Percentiles rank a stretch among this genome's conserved stretches.
These are phyloP conservation scores for Lutjanus erythropterus DNA, from an alignment of 2,113 vertebrate species.

Conservation along the genomic window DNA sequence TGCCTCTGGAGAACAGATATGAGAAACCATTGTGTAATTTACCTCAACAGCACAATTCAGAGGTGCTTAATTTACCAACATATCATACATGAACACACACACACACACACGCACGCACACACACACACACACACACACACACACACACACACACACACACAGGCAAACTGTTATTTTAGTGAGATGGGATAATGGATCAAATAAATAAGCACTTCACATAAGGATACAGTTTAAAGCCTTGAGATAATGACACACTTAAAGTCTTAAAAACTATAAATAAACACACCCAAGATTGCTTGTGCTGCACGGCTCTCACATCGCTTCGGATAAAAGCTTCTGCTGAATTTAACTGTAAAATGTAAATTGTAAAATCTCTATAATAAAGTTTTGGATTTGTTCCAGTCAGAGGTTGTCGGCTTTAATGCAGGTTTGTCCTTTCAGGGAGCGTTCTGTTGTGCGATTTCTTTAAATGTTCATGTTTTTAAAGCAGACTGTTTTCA, in stretches of 20 bases:
- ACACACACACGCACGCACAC: slow-evolving; percentile 2
- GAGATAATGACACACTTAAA: not conserved
- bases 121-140: not conserved
- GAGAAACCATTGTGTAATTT: slow-evolving; percentile 70
- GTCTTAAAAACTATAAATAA: not conserved
- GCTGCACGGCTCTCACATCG: too few relatives aligned
- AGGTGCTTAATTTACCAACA: slow-evolving; percentile 45
- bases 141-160: slow-evolving; percentile 1
- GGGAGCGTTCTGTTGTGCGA: not conserved
- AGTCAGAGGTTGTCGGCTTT: not conserved
- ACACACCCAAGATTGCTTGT: not conserved
- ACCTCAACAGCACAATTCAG: slow-evolving; percentile 67
- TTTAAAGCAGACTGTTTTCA: not conserved
- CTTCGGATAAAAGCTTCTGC: too few relatives aligned
- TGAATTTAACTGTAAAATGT: too few relatives aligned
- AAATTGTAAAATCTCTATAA: not conserved
- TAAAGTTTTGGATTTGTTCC: not conserved
- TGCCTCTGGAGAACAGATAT: slow-evolving; percentile 66
- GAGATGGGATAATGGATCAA: slow-evolving; percentile 19
- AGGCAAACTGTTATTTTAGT: not conserved
- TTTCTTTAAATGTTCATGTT: not conserved
- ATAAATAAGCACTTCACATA: slow-evolving; percentile 15
- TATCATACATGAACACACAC: not conserved
- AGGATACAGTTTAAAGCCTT: not conserved
- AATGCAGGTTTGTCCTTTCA: not conserved